Base-by-base conservation (phyloP, 2,888 invertebrate species). In the Hypomecis punctinalis region DNA sequence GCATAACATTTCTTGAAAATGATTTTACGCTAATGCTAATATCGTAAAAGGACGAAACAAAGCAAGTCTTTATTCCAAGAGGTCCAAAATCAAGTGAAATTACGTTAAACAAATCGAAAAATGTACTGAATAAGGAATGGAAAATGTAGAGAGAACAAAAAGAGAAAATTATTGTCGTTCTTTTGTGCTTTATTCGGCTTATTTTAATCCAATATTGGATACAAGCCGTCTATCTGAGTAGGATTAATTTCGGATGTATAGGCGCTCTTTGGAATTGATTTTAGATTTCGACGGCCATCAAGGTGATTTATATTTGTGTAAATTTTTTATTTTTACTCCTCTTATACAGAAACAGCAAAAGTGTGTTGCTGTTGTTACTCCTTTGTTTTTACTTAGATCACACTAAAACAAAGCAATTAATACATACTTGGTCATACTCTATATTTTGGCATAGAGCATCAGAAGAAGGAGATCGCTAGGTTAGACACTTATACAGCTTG, bases 31-130 rank as follows among this genome's bases (percentile, higher is more conserved):
- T 68, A 66, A 69, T 66, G 69, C 63, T 68, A 68, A 71, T 69
- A 74, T 68, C 49, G 70, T 72, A 68, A 74, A 72, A 75, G 69
- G 66, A 77, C 75, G 75, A 81, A 79, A 71, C 75, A 73, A 80
- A 78, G 79, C 72, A 71, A 75, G 43, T 48, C 65, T 57, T 53
- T 57, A 61, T 57, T 57, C 53, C 53, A 64, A 57, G 74, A 78
- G 66, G 81, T 83, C 79, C 78, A 74, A 81, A 83, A 85, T 86
- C 83, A 85, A 80, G 77, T 76, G 75, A 81, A 84, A 81, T 86
- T 82, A 81, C 75, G 77, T 77, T 80, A 79, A 61, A 66, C 61
- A 66, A 82, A 83, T 78, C 78, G 75, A 64, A 70, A 75, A 79
- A 77, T 70, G 76, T 70, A 66, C 65, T 61, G 70, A 66, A 75